phyloP scores from a whole-genome alignment of 1,140 invertebrate genomes.

The Trichonephila inaurata region DNA sequence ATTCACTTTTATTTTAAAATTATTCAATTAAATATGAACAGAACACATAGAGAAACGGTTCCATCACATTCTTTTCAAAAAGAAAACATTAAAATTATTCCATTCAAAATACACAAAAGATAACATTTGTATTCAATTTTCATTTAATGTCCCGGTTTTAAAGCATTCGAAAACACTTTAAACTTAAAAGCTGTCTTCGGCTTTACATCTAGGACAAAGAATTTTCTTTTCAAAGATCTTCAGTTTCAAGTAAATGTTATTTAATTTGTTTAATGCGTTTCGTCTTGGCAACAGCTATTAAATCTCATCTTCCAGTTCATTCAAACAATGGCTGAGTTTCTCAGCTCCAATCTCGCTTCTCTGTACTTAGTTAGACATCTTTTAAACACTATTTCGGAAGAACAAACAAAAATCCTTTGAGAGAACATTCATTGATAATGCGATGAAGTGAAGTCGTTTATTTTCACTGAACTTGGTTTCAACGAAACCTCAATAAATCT shows the following conservation, averaged over 20 bases:
- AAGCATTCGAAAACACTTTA: background rate
- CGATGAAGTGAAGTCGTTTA: conserved; percentile 53
- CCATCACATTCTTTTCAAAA: no score
- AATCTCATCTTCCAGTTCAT: background rate
- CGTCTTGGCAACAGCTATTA: background rate
- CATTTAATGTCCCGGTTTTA: background rate
- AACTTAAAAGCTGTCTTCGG: background rate
- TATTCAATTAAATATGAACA: background rate
- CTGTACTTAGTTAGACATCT: background rate
- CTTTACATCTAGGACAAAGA: background rate
- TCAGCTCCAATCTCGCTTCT: background rate
- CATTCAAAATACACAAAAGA: background rate
- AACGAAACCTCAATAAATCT: conserved; percentile 58
- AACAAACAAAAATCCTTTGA: conserved; percentile 28
- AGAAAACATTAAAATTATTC: background rate
- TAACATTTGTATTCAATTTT: background rate
- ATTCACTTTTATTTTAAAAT: background rate
- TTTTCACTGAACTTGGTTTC: conserved; percentile 22
- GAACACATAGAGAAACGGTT: no score
- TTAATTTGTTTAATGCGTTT: background rate
- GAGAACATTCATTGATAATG: conserved; percentile 9
- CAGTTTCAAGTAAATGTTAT: background rate
- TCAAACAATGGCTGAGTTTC: background rate
- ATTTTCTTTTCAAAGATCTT: background rate
- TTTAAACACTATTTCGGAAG: background rate